Evolutionary conservation across 2,888 invertebrate genomes (phyloP).

Genomic region (Drosophila borealis): DNA sequence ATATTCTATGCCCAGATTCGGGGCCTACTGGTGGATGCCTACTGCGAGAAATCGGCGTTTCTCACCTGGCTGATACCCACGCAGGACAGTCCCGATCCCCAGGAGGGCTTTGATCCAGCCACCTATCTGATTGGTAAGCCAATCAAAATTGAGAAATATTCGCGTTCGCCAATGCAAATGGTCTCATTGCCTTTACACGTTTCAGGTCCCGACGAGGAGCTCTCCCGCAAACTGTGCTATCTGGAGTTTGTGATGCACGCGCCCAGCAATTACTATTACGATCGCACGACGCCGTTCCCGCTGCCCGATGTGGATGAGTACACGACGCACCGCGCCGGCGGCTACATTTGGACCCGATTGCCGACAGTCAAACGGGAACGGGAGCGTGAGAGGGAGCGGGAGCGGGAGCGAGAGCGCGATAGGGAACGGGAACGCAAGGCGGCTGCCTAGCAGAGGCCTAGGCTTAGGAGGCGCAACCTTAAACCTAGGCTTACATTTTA

Average conservation of each 20-base stretch:
- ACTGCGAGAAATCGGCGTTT: slow-evolving; percentile 96
- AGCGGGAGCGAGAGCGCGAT: slow-evolving; percentile 55
- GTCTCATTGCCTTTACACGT: neutral
- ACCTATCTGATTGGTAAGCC: slow-evolving; percentile 93
- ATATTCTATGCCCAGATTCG: slow-evolving; percentile 95
- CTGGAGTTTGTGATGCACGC: slow-evolving; percentile 98
- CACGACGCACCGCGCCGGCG: slow-evolving; percentile 83
- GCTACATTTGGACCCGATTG: slow-evolving; percentile 89
- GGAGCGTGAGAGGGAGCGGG: slow-evolving; percentile 25
- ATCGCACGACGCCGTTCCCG: slow-evolving; percentile 91
- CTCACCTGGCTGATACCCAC: slow-evolving; percentile 97
- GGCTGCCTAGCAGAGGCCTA: slow-evolving; percentile 36
- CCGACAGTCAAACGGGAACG: slow-evolving; percentile 77
- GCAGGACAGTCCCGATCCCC: slow-evolving; percentile 90
- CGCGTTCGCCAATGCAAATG: too few species aligned
- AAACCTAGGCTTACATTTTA: slow-evolving; percentile 9
- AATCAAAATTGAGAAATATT: neutral
- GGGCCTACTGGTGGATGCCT: slow-evolving; percentile 95
- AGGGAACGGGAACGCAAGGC: slow-evolving; percentile 24
- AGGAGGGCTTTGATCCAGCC: slow-evolving; percentile 93
- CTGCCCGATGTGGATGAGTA: slow-evolving; percentile 86
- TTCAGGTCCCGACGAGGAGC: slow-evolving; percentile 94
- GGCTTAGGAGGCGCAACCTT: neutral
- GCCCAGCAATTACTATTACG: slow-evolving; percentile 95
- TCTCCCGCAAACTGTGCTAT: slow-evolving; percentile 92